Evolutionary conservation across 2,113 vertebrate genomes (phyloP).

Genomic region (Hyperoodon ampullatus): DNA sequence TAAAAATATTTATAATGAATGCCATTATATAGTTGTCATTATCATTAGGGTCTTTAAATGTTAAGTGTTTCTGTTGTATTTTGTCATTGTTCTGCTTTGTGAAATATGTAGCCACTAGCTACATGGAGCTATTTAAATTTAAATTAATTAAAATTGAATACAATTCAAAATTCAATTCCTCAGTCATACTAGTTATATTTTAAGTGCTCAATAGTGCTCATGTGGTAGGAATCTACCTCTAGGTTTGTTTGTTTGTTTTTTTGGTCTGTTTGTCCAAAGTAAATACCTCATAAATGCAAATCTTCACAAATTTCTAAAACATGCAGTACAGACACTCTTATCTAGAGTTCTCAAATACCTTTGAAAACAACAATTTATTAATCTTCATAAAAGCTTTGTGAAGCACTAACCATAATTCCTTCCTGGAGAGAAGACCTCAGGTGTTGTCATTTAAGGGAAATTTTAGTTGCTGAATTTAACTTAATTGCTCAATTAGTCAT

Average conservation of each 20-base stretch:
- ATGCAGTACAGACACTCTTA: background rate
- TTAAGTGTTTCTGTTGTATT: background rate
- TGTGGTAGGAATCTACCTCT: background rate
- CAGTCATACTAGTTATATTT: background rate
- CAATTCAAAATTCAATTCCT: background rate
- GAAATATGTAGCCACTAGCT: background rate
- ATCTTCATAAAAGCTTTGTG: constrained; percentile 56
- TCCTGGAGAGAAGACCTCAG: background rate
- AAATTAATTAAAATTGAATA: background rate
- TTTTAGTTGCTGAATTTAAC: constrained; percentile 22
- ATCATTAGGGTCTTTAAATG: background rate
- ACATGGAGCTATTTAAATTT: background rate
- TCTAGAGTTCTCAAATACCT: background rate
- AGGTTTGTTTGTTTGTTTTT: background rate
- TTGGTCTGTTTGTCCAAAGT: background rate
- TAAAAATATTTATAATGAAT: constrained; percentile 23
- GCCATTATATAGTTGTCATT: background rate
- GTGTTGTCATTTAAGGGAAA: constrained; percentile 41
- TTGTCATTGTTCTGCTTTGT: background rate
- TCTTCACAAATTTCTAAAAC: background rate
- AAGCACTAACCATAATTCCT: background rate
- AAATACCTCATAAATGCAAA: background rate
- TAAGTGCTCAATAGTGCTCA: background rate
- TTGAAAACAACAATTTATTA: constrained; percentile 49
- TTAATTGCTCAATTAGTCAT: constrained; percentile 25